These are phyloP conservation scores for Chaenogobius annularis DNA, from an alignment of 2,113 vertebrate species.

Conservation along the genomic window DNA sequence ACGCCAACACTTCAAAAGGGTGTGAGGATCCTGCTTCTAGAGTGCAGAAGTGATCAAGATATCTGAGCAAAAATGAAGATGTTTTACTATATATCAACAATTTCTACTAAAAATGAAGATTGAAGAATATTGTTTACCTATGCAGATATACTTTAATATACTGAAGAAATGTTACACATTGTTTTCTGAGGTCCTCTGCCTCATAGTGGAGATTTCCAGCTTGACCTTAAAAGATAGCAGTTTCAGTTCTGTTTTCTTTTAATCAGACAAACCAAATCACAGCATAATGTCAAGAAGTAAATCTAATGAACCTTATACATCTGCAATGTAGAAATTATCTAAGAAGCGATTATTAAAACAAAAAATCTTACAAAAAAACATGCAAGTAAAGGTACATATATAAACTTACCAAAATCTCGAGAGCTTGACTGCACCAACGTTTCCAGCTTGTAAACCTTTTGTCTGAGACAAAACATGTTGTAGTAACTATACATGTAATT, in stretches of 20 bases:
- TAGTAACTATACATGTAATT: neutral
- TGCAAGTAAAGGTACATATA: neutral
- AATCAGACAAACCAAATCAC: neutral
- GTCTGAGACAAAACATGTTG: constrained; percentile 77
- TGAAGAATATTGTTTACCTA: constrained; percentile 77
- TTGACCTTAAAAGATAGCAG: constrained; percentile 77
- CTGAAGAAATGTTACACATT: constrained; percentile 88
- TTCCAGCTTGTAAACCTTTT: constrained; percentile 86
- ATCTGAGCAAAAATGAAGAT: constrained; percentile 68
- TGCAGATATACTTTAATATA: constrained; percentile 93
- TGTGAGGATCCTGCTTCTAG: constrained; percentile 67
- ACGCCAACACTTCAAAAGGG: constrained; percentile 83
- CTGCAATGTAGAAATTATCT: too few species aligned
- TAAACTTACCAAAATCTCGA: constrained; percentile 90
- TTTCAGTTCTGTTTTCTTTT: too few species aligned
- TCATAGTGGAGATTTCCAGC: constrained; percentile 84
- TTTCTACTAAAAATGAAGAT: neutral
- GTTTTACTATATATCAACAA: neutral
- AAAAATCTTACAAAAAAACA: too few species aligned
- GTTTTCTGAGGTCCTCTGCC: constrained; percentile 84
- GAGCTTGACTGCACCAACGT: constrained; percentile 79
- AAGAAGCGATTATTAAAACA: too few species aligned
- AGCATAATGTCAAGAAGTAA: neutral
- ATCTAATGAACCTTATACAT: too few species aligned
- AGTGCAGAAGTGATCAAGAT: constrained; percentile 70